Percentiles rank a stretch among this genome's conserved stretches.
Evolutionary conservation across 1,140 invertebrate genomes (phyloP).

Genomic region (Pinna nobilis): DNA sequence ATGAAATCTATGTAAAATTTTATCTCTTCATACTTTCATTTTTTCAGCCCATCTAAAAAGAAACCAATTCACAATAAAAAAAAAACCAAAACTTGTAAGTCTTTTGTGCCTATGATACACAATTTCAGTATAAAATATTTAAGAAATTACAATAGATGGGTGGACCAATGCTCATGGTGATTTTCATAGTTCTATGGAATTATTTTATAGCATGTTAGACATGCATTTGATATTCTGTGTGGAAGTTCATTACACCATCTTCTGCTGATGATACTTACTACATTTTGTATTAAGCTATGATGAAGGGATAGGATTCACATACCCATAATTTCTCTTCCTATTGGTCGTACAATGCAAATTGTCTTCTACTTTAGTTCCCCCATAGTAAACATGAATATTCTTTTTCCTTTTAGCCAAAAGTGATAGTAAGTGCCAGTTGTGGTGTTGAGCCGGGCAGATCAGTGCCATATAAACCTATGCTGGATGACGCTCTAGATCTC

Average conservation of each 20-base stretch:
- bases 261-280: too few relatives aligned
- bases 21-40: not conserved
- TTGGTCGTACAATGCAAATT: too few relatives aligned
- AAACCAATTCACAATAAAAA: not conserved
- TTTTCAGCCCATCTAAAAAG: not conserved
- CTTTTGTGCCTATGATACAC: not conserved
- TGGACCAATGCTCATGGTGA: too few relatives aligned
- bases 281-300: too few relatives aligned
- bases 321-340: too few relatives aligned
- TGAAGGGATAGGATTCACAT: too few relatives aligned
- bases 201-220: too few relatives aligned
- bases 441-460: constrained; percentile 91
- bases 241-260: too few relatives aligned
- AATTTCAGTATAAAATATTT: not conserved
- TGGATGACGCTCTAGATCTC: constrained; percentile 88
- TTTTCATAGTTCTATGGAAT: too few relatives aligned
- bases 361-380: not conserved
- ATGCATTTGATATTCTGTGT: too few relatives aligned
- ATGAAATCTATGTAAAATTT: not conserved
- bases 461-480: constrained; percentile 89
- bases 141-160: not conserved
- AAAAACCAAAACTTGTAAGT: not conserved
- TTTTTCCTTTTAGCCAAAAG: constrained; percentile 79
- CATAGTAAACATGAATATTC: not conserved
- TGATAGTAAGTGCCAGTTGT: constrained; percentile 92